phyloP scores from a whole-genome alignment of 2,113 vertebrate species.

The Chaetodon trifascialis region DNA sequence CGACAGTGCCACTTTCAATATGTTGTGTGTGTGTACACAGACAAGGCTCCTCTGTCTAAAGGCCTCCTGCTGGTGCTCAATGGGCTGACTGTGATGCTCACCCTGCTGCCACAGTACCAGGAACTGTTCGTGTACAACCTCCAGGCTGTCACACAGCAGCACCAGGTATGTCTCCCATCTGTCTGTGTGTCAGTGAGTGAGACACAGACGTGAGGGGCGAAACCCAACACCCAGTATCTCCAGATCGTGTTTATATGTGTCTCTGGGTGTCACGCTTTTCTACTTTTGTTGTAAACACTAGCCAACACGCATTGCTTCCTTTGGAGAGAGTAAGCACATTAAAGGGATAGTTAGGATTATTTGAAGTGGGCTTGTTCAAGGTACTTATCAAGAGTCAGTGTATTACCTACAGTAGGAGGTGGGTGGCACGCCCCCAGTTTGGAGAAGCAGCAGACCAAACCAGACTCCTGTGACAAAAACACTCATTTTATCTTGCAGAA shows the following conservation, averaged over 20 bases:
- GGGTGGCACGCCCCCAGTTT: too few relatives aligned
- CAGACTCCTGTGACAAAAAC: too few relatives aligned
- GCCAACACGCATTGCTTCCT: not conserved
- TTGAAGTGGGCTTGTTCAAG: too few relatives aligned
- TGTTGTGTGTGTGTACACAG: constrained; percentile 52
- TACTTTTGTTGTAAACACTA: not conserved
- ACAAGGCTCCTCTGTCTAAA: constrained; percentile 86
- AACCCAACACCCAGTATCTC: not conserved
- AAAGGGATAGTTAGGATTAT: too few relatives aligned
- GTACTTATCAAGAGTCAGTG: too few relatives aligned
- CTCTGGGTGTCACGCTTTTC: not conserved
- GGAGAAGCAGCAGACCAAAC: too few relatives aligned
- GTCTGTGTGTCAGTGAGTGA: not conserved
- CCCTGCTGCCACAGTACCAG: constrained; percentile 83
- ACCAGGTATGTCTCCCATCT: constrained; percentile 73
- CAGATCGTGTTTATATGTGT: not conserved
- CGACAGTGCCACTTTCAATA: not conserved
- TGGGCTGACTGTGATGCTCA: constrained; percentile 82
- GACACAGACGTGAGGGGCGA: not conserved
- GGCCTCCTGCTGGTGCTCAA: constrained; percentile 82
- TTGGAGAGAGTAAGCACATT: not conserved
- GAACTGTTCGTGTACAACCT: constrained; percentile 82
- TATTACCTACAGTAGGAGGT: too few relatives aligned
- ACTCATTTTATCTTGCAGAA: too few relatives aligned
- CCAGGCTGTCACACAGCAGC: constrained; percentile 69